Conservation (phyloP, 1,140 invertebrate genomes). For the Papilio polyxenes region DNA sequence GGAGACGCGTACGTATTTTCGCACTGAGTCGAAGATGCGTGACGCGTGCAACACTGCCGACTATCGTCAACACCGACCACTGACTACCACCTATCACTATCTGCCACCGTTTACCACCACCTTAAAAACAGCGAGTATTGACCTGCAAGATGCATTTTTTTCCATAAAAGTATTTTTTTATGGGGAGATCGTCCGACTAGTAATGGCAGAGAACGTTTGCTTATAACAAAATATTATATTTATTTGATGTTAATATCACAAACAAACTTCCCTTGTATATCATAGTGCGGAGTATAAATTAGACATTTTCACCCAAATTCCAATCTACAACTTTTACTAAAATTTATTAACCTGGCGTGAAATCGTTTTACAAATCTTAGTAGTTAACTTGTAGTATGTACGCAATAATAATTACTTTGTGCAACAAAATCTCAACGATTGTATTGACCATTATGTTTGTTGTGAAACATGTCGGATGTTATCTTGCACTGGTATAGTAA, state of each 20-base stretch:
- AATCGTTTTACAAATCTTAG: too few species aligned
- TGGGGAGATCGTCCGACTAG: too few species aligned
- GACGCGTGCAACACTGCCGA: conserved; percentile 54
- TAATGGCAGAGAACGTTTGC: too few species aligned
- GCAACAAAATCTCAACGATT: background rate
- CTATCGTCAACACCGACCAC: conserved; percentile 46
- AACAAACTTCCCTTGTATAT: too few species aligned
- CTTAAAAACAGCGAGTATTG: conserved; percentile 29
- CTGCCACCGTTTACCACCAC: conserved; percentile 38
- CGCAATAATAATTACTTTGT: background rate
- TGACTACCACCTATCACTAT: conserved; percentile 45
- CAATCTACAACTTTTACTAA: too few species aligned
- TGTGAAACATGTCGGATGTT: conserved; percentile 14
- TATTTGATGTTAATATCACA: too few species aligned
- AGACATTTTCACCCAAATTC: too few species aligned
- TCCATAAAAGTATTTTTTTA: background rate
- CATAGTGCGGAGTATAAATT: too few species aligned
- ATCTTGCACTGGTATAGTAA: background rate
- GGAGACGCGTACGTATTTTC: conserved; percentile 53
- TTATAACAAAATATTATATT: too few species aligned
- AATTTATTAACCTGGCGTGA: too few species aligned
- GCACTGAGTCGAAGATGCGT: conserved; percentile 49
- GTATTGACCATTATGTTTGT: conserved; percentile 5
- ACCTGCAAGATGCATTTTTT: background rate
- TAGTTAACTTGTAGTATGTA: background rate